A percentile compares a stretch with the other conserved stretches of the same genome.
Evolutionary conservation across 1,140 invertebrate genomes (phyloP).

Genomic region (Lepidurus packardi): DNA sequence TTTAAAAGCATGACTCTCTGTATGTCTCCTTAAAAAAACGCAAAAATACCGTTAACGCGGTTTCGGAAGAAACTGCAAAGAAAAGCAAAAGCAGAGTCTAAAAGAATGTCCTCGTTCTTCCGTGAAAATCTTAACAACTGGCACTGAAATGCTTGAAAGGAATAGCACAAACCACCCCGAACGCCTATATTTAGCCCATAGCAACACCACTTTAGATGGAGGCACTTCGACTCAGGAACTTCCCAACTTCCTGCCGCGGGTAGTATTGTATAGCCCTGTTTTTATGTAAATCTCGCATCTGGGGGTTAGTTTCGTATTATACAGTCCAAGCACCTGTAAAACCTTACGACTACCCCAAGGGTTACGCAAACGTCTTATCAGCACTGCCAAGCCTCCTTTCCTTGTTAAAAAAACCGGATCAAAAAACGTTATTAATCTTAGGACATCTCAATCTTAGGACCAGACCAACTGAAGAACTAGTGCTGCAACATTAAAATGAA

Average conservation of each 20-base stretch:
- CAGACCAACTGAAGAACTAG: too few relatives aligned
- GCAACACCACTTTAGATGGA: neutral
- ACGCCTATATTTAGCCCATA: conserved; percentile 5
- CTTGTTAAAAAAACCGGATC: too few relatives aligned
- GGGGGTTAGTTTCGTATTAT: neutral
- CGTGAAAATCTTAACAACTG: neutral
- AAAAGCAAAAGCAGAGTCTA: neutral
- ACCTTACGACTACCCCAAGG: neutral
- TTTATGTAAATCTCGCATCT: neutral
- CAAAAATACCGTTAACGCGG: too few relatives aligned
- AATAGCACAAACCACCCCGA: neutral
- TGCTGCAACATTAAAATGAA: too few relatives aligned
- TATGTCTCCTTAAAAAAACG: too few relatives aligned
- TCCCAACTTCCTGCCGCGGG: neutral
- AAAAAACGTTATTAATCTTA: too few relatives aligned
- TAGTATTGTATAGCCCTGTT: neutral
- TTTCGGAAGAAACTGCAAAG: too few relatives aligned
- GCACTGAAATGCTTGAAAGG: neutral
- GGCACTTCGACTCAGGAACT: neutral
- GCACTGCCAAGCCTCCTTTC: too few relatives aligned
- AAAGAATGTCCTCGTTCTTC: neutral
- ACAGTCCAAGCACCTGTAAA: neutral
- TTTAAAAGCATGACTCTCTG: neutral
- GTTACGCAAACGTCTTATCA: neutral
- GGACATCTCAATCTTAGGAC: too few relatives aligned